phyloP scores from a whole-genome alignment of 2,797 vertebrate species.

The Neomorphus geoffroyi region DNA sequence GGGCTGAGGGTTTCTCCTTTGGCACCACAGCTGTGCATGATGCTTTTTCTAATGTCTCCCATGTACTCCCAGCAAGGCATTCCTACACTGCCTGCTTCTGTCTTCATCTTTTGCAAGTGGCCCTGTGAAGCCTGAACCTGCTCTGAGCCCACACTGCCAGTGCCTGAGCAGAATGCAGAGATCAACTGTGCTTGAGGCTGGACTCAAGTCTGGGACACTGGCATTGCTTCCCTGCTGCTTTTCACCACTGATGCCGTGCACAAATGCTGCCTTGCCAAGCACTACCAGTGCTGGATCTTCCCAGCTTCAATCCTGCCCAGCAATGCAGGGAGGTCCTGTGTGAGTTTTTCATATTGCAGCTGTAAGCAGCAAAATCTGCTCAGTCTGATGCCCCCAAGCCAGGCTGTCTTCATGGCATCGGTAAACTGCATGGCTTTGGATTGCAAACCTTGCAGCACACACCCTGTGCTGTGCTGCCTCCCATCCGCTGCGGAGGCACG shows the following conservation, averaged over 20 bases:
- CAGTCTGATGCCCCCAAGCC: rapidly evolving
- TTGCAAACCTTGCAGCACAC: rapidly evolving
- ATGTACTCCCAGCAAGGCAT: not conserved
- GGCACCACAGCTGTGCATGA: too few species aligned
- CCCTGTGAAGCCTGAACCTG: not conserved
- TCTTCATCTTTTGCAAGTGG: not conserved
- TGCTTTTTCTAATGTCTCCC: not conserved
- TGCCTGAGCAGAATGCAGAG: not conserved
- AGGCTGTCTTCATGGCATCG: not conserved
- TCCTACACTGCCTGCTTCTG: not conserved
- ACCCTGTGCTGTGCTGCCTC: not conserved
- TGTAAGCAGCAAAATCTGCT: not conserved
- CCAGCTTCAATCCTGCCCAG: not conserved
- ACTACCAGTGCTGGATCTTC: not conserved
- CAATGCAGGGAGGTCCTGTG: too few species aligned
- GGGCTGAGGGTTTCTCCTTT: not conserved
- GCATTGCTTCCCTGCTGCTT: not conserved
- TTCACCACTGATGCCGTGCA: too few species aligned
- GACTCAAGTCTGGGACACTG: not conserved
- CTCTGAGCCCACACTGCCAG: not conserved
- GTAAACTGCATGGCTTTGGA: not conserved
- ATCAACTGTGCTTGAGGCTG: not conserved
- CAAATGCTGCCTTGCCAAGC: not conserved
- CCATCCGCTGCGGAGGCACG: not conserved
- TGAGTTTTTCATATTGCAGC: not conserved